Conservation (phyloP, 2,888 invertebrate species). For the Nectonema munidae region DNA sequence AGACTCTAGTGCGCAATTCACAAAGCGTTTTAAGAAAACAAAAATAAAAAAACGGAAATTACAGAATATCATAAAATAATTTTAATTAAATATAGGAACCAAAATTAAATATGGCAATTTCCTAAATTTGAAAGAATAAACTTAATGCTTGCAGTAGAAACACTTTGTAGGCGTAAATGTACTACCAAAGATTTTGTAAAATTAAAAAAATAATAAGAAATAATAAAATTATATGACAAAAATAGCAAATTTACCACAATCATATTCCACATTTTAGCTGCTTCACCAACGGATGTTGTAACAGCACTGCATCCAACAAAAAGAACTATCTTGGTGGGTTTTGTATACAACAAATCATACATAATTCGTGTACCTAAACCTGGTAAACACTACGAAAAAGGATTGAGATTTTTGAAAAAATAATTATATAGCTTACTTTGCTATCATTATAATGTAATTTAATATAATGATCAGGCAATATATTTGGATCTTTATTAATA, state of each 20-base stretch:
- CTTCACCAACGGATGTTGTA: slow-evolving; percentile 90
- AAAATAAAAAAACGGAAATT: too few relatives aligned
- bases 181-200: neutral
- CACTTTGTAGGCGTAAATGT: neutral
- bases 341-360: slow-evolving; percentile 73
- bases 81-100: neutral
- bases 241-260: slow-evolving; percentile 47
- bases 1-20: too few relatives aligned
- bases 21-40: too few relatives aligned
- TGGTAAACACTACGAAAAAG: slow-evolving; percentile 55
- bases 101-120: neutral
- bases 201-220: slow-evolving; percentile 1
- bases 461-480: slow-evolving; percentile 59
- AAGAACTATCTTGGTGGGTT: slow-evolving; percentile 58
- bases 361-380: slow-evolving; percentile 86
- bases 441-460: slow-evolving; percentile 76
- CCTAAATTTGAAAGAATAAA: neutral
- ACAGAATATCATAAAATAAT: neutral
- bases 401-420: slow-evolving; percentile 14
- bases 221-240: neutral
- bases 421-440: slow-evolving; percentile 37
- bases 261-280: slow-evolving; percentile 97
- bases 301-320: slow-evolving; percentile 84
- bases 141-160: neutral
- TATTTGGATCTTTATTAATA: slow-evolving; percentile 53